Evolutionary conservation across 2,797 vertebrate species (phyloP).

Genomic region (Aeoliscus strigatus): DNA sequence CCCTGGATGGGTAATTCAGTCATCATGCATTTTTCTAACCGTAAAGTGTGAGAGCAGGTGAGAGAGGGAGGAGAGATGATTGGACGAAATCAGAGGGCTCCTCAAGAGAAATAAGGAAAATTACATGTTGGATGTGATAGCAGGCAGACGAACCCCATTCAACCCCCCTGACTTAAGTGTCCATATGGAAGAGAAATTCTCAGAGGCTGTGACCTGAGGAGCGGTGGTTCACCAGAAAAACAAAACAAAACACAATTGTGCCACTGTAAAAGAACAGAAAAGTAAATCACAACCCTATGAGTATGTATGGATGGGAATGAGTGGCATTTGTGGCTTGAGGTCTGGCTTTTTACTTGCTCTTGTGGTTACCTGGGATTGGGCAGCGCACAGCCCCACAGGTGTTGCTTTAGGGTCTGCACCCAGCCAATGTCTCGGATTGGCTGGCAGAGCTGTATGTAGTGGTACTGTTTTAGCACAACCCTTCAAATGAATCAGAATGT

Average conservation of each 20-base stretch:
- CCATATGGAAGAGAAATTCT: conserved; percentile 80
- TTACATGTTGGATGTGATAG: conserved; percentile 38
- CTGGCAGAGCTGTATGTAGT: conserved; percentile 85
- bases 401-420: conserved; percentile 84
- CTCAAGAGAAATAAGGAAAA: conserved; percentile 51
- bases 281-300: conserved; percentile 46
- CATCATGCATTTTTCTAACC: conserved; percentile 40
- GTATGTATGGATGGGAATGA: conserved; percentile 65
- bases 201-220: conserved; percentile 18
- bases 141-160: conserved; percentile 37
- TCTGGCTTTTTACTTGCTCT: conserved; percentile 29
- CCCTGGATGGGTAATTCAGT: conserved; percentile 12
- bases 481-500: conserved; percentile 81
- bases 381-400: conserved; percentile 81
- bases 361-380: conserved; percentile 76
- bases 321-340: conserved; percentile 41
- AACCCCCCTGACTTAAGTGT: conserved; percentile 40
- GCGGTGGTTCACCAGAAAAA: conserved; percentile 30
- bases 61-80: conserved; percentile 18
- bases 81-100: conserved; percentile 38
- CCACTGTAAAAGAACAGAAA: conserved; percentile 45
- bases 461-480: conserved; percentile 83
- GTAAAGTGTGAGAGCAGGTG: conserved; percentile 25
- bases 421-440: conserved; percentile 83
- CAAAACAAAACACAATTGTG: conserved; percentile 47